These are phyloP conservation scores for Leucoma salicis DNA, from an alignment of 2,888 invertebrate genomes.

Conservation along the genomic window DNA sequence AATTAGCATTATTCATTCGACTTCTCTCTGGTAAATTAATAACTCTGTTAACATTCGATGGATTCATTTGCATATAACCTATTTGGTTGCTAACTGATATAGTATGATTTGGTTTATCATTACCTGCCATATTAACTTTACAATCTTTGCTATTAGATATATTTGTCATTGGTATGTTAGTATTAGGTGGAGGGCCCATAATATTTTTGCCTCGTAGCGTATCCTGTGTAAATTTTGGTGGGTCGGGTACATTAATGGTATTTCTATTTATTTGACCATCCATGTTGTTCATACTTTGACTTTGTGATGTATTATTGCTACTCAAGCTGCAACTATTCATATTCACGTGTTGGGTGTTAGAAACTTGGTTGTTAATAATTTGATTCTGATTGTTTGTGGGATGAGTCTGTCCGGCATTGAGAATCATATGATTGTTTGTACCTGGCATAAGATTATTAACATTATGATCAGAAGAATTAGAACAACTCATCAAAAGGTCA, in stretches of 20 bases:
- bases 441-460: slow-evolving; percentile 62
- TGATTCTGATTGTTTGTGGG: slow-evolving; percentile 60
- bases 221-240: slow-evolving; percentile 66
- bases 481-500: slow-evolving; percentile 73
- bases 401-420: slow-evolving; percentile 64
- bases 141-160: slow-evolving; percentile 61
- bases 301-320: slow-evolving; percentile 55
- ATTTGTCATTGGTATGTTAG: slow-evolving; percentile 55
- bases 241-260: slow-evolving; percentile 57
- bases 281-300: slow-evolving; percentile 54
- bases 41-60: slow-evolving; percentile 68
- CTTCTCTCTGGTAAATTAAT: slow-evolving; percentile 74
- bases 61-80: slow-evolving; percentile 74
- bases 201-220: slow-evolving; percentile 67
- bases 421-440: slow-evolving; percentile 67
- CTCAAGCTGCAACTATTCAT: slow-evolving; percentile 70
- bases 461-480: slow-evolving; percentile 62
- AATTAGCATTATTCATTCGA: slow-evolving; percentile 58
- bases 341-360: slow-evolving; percentile 64
- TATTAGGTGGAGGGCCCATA: slow-evolving; percentile 60
- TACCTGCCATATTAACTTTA: slow-evolving; percentile 63
- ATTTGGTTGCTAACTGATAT: slow-evolving; percentile 73
- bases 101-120: slow-evolving; percentile 68
- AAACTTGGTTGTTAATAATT: slow-evolving; percentile 54
- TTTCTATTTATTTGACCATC: slow-evolving; percentile 64